phyloP scores from a whole-genome alignment of 2,113 vertebrate species.

The Peromyscus californicus region DNA sequence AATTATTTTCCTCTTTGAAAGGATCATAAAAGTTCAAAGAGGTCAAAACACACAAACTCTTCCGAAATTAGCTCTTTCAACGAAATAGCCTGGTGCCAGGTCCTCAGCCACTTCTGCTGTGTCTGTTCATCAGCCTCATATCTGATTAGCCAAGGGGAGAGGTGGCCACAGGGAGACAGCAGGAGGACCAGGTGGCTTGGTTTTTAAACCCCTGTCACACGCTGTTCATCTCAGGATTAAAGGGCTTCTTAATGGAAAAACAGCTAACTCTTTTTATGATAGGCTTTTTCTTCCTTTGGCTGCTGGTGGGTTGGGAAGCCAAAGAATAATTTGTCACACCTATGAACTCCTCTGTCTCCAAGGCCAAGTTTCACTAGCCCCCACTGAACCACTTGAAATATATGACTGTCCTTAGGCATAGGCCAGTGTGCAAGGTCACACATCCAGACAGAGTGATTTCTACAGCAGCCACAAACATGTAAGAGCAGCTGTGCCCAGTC shows the following conservation, averaged over 20 bases:
- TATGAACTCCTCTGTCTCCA: conserved; percentile 46
- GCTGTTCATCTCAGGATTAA: neutral
- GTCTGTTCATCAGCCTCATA: neutral
- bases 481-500: neutral
- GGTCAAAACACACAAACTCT: conserved; percentile 48
- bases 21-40: conserved; percentile 55
- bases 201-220: neutral
- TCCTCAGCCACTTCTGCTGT: neutral
- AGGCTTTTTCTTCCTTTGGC: conserved; percentile 39
- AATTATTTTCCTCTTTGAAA: conserved; percentile 64
- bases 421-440: conserved; percentile 48
- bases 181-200: neutral
- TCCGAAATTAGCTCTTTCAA: conserved; percentile 66
- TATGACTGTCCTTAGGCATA: conserved; percentile 31
- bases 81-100: neutral
- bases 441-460: conserved; percentile 3
- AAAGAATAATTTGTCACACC: conserved; percentile 64
- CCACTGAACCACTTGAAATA: conserved; percentile 64
- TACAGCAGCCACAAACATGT: neutral
- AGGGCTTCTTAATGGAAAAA: conserved; percentile 23
- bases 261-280: conserved; percentile 49
- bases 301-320: neutral
- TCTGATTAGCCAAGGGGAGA: neutral
- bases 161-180: neutral
- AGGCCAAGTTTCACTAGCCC: conserved; percentile 62